phyloP scores from a whole-genome alignment of 2,797 vertebrate species.

The Eurystomus glaucurus region DNA sequence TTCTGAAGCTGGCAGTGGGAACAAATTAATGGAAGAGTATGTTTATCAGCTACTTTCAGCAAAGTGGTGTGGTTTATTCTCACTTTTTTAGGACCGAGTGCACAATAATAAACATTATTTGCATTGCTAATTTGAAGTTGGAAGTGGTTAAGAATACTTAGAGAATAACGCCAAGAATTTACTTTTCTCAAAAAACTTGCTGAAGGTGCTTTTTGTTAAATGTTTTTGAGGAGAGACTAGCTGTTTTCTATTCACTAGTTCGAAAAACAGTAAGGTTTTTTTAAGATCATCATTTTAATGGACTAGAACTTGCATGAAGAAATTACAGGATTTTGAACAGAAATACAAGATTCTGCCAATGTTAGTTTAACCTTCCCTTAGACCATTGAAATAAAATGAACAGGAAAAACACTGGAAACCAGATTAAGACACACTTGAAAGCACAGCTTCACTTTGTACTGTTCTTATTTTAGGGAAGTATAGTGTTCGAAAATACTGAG shows the following conservation, averaged over 20 bases:
- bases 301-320: neutral
- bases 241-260: neutral
- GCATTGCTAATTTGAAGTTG: neutral
- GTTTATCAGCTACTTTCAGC: neutral
- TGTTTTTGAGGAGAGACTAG: neutral
- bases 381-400: neutral
- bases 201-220: neutral
- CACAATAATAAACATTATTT: neutral
- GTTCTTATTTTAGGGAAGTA: neutral
- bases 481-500: neutral
- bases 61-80: neutral
- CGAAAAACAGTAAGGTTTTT: neutral
- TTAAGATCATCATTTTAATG: rapidly evolving
- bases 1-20: neutral
- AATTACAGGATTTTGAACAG: neutral
- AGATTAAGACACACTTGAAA: neutral
- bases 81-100: neutral
- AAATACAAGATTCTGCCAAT: neutral
- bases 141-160: neutral
- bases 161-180: neutral
- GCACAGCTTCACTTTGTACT: neutral
- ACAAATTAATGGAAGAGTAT: neutral
- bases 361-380: neutral
- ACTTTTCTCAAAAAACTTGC: neutral
- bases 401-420: neutral